Conservation (phyloP, 2,888 invertebrate species). For the Stegophylla sp. region DNA sequence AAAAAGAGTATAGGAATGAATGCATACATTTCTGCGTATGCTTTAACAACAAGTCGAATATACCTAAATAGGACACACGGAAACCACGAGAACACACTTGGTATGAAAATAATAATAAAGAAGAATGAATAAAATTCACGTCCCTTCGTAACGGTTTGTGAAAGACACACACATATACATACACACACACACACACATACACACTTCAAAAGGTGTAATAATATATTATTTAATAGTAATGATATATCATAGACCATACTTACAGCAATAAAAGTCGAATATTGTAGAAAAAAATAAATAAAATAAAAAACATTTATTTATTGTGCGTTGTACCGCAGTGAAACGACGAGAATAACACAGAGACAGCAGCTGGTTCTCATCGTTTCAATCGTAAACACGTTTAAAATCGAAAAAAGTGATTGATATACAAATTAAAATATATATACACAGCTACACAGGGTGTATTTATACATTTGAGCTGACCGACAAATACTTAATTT, state of each 20-base stretch:
- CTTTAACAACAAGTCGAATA: background rate
- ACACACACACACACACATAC: background rate
- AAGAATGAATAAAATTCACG: background rate
- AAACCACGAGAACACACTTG: background rate
- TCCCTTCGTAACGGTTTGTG: background rate
- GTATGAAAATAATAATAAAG: background rate
- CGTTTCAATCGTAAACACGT: background rate
- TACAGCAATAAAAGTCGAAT: background rate
- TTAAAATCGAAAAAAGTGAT: background rate
- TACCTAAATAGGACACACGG: too few species aligned
- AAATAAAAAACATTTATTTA: background rate
- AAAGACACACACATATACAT: background rate
- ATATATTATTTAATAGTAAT: too few species aligned
- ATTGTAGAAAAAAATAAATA: background rate
- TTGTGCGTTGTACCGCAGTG: background rate
- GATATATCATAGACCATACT: too few species aligned
- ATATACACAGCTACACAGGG: too few species aligned
- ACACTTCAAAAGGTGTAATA: too few species aligned
- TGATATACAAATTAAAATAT: too few species aligned
- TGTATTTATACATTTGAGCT: background rate
- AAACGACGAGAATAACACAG: constrained; percentile 1
- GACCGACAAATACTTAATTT: background rate
- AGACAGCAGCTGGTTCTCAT: background rate
- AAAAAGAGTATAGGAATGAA: too few species aligned
- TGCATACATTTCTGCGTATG: too few species aligned